These are phyloP conservation scores for Caenorhabditis zanzibari DNA, from an alignment of 2,888 invertebrate species.

Conservation along the genomic window DNA sequence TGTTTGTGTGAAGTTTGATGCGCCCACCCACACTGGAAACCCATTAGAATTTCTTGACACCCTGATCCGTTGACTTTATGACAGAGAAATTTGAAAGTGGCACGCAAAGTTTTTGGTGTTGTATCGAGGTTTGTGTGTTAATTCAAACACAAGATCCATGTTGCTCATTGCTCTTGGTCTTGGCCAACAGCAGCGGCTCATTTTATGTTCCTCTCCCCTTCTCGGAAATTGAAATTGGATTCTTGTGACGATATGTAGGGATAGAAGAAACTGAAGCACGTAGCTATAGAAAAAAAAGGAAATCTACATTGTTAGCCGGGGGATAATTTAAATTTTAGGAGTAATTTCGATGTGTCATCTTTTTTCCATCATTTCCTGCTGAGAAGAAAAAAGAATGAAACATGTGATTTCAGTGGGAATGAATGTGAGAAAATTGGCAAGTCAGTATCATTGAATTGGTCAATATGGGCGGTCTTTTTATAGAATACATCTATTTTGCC, in stretches of 20 bases:
- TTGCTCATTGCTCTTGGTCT: slow-evolving; percentile 42
- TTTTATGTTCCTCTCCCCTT: slow-evolving; percentile 47
- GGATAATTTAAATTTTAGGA: slow-evolving; percentile 9
- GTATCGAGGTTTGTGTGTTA: slow-evolving; percentile 15
- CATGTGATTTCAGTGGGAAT: slow-evolving; percentile 22
- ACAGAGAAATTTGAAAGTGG: slow-evolving; percentile 16
- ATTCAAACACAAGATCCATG: slow-evolving; percentile 16
- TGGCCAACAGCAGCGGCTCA: slow-evolving; percentile 4
- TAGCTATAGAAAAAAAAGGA: slow-evolving; percentile 25
- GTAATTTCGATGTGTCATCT: slow-evolving; percentile 28
- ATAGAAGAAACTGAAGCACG: slow-evolving; percentile 22
- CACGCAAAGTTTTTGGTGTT: slow-evolving; percentile 7
- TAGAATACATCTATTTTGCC: slow-evolving; percentile 17
- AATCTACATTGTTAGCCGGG: slow-evolving; percentile 20
- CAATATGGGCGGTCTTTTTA: slow-evolving; percentile 25
- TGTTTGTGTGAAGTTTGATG: slow-evolving; percentile 22
- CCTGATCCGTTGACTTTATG: slow-evolving; percentile 34
- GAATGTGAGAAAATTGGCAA: slow-evolving; percentile 46
- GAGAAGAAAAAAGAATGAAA: neutral
- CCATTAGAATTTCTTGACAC: slow-evolving; percentile 10
- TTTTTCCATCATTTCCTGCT: neutral
- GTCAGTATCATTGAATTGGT: slow-evolving; percentile 38
- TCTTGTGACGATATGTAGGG: slow-evolving; percentile 47
- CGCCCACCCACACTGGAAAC: slow-evolving; percentile 24
- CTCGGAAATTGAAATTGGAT: slow-evolving; percentile 62